Conservation (phyloP, 1,140 invertebrate genomes). For the Caenorhabditis inopinata region DNA sequence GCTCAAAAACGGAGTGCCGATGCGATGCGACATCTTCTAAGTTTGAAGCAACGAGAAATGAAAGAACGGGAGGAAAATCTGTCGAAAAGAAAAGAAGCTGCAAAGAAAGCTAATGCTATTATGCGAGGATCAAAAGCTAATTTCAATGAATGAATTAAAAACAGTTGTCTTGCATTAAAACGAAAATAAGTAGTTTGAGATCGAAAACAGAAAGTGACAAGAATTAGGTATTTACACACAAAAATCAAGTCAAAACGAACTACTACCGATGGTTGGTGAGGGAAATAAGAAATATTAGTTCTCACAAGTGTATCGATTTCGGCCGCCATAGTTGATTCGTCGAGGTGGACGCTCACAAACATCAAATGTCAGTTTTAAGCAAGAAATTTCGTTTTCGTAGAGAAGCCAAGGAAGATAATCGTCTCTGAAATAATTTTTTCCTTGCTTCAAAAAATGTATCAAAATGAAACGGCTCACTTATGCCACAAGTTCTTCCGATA, state of each 20-base stretch:
- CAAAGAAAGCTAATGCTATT: not conserved
- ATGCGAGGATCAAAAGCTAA: not conserved
- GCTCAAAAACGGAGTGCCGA: not conserved
- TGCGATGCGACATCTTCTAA: not conserved
- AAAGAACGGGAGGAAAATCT: not conserved
- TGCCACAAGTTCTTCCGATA: slow-evolving; percentile 65
- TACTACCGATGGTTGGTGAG: not conserved
- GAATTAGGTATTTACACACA: not conserved
- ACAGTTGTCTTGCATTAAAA: not conserved
- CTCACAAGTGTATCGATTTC: slow-evolving; percentile 60
- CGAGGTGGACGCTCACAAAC: slow-evolving; percentile 60
- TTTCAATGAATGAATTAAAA: not conserved
- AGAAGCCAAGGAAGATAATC: slow-evolving; percentile 65
- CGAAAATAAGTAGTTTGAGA: not conserved
- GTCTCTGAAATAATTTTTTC: slow-evolving; percentile 52
- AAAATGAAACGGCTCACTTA: slow-evolving; percentile 48
- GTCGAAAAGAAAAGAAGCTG: not conserved
- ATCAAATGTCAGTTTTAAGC: slow-evolving; percentile 64
- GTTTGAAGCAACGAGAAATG: not conserved
- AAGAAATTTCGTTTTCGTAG: slow-evolving; percentile 66
- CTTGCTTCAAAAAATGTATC: not conserved
- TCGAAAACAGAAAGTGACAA: not conserved
- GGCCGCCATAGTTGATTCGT: slow-evolving; percentile 51
- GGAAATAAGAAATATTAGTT: not conserved
- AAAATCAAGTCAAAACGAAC: not conserved